Evolutionary conservation across 2,113 vertebrate species (phyloP).

Genomic region (Butastur rufipennis): DNA sequence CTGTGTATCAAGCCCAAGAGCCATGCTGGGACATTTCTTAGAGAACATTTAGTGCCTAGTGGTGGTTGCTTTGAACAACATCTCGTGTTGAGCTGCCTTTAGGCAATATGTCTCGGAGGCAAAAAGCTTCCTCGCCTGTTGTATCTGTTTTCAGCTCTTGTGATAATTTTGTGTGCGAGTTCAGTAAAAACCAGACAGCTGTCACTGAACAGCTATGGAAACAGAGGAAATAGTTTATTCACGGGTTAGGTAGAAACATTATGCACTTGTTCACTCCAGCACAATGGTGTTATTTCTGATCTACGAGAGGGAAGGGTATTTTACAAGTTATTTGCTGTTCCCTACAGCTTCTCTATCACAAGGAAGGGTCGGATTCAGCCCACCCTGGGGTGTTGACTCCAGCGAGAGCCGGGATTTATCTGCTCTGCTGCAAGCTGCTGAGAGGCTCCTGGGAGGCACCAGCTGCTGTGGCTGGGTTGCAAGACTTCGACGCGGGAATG

Average conservation of each 20-base stretch:
- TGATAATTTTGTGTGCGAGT: background rate
- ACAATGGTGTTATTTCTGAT: too few relatives aligned
- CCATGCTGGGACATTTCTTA: accelerated
- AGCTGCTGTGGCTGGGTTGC: background rate
- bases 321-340: too few relatives aligned
- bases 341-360: background rate
- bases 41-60: background rate
- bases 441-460: too few relatives aligned
- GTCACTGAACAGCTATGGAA: background rate
- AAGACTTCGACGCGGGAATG: accelerated
- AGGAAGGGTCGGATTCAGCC: background rate
- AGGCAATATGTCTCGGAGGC: background rate
- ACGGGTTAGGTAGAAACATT: background rate
- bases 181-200: background rate
- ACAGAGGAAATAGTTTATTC: background rate
- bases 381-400: too few relatives aligned
- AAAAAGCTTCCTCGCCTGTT: background rate
- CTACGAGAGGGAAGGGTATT: too few relatives aligned
- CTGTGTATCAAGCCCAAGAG: background rate
- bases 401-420: background rate
- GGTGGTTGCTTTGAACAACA: background rate
- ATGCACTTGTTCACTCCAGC: background rate
- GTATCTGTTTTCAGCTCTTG: background rate
- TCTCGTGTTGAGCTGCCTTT: accelerated
- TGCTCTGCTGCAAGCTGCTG: background rate